Evolutionary conservation across 2,797 vertebrate species (phyloP), one percentile per base, ranked within the genome.

Genomic region (Podarcis siculus): DNA sequence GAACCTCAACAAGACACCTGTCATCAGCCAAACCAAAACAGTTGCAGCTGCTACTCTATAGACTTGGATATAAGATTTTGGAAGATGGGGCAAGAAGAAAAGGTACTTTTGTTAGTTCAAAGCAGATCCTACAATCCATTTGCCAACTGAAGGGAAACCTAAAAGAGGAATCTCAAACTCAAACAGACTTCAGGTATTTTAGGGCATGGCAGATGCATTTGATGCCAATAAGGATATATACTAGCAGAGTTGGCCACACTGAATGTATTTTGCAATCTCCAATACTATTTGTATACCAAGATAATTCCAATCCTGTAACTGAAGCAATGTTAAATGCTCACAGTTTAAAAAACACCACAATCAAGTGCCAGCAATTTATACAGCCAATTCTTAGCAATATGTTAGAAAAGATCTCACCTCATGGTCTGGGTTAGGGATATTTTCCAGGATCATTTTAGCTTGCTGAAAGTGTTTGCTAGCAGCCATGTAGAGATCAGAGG

Each of bases 381-480:
- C 19, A 77, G 42, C 7, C 32, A 42, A 39, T 81, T 61, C 21
- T 32, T 86, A 32, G 12, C 1, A 21, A 37, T 76, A 85, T 5
- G 66, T 8, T 0, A 71, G 19, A 79, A 5, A 7, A 5, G 30
- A 76, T 64, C 97, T 97, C 89, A 99, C 99, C 98, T 99, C 99
- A 1, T 97, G 97, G 92, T 99, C 99, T 69, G 98, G 98, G 93
- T 97, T 98, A 2, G 98, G 97, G 86, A 99, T 97, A 92, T 99
- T 99, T 96, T 99, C 99, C 95, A 99, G 93, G 95, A 99, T 99
- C 96, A 99, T 98, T 95, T 98, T 99, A 83, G 99, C 98, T 95
- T 99, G 99, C 94, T 99, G 99, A 96, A 99, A 99, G 95, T 99
- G 99, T 97, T 99, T 99, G 94, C 99, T 99, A 92, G 99, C 98